Evolutionary conservation across 2,113 vertebrate species (phyloP).

Genomic region (Vombatus ursinus): DNA sequence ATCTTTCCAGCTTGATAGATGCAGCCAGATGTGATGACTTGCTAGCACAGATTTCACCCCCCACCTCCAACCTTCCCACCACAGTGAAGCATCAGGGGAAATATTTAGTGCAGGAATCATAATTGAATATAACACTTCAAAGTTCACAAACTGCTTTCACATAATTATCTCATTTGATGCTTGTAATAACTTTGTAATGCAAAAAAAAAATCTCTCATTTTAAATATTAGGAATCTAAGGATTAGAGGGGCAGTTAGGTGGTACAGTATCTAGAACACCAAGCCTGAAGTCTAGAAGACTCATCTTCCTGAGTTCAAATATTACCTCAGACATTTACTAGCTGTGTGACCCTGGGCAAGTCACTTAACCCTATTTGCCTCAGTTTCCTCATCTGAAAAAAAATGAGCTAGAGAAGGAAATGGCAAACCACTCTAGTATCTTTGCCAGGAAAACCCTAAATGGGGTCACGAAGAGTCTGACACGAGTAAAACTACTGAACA

Average conservation of each 20-base stretch:
- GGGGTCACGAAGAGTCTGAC: not conserved
- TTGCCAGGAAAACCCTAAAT: not conserved
- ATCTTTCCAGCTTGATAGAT: not conserved
- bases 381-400: not conserved
- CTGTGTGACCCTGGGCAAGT: not conserved
- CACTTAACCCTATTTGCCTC: not conserved
- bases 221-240: not conserved
- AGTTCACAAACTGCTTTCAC: not conserved
- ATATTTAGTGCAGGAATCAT: not conserved
- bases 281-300: not conserved
- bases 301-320: not conserved
- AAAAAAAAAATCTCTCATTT: not conserved
- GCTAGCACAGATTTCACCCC: not conserved
- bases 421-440: not conserved
- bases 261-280: fast-evolving
- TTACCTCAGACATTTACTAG: not conserved
- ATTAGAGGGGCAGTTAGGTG: not conserved
- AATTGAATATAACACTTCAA: not conserved
- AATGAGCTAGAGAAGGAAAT: not conserved
- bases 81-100: not conserved
- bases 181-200: not conserved
- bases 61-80: not conserved
- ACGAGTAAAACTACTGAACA: not conserved
- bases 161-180: not conserved
- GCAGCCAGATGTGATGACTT: not conserved